Evolutionary conservation across 2,888 invertebrate species (phyloP).

Genomic region (Euzophera pinguis): DNA sequence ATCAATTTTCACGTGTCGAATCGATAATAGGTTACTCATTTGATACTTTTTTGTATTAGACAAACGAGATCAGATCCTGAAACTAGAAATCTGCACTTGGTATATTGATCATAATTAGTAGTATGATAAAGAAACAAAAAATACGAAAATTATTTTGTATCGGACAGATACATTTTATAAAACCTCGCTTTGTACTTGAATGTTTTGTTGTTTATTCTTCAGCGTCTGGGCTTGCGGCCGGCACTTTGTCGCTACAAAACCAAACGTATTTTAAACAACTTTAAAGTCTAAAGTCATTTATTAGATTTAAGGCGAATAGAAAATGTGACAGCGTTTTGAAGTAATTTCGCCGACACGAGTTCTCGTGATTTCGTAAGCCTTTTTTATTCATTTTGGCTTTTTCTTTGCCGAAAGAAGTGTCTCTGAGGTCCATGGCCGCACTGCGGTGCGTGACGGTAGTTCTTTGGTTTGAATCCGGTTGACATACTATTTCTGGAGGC

Average conservation of each 20-base stretch:
- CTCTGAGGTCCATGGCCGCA: slow-evolving; percentile 48
- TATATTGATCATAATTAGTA: too few relatives aligned
- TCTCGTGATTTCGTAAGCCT: slow-evolving; percentile 65
- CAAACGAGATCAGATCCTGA: too few relatives aligned
- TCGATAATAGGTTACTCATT: too few relatives aligned
- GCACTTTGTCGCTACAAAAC: neutral
- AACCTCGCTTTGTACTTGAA: neutral
- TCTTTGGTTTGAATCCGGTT: neutral
- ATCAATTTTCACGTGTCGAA: too few relatives aligned
- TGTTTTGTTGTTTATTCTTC: neutral
- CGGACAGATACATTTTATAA: neutral
- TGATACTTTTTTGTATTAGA: too few relatives aligned
- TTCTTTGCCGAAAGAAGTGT: slow-evolving; percentile 55
- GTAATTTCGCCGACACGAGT: slow-evolving; percentile 64
- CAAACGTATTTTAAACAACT: slow-evolving; percentile 20
- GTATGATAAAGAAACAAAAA: too few relatives aligned
- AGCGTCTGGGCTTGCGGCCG: neutral
- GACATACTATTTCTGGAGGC: neutral
- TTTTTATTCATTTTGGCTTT: slow-evolving; percentile 53
- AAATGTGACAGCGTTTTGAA: slow-evolving; percentile 26
- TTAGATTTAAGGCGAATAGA: neutral
- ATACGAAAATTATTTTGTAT: too few relatives aligned
- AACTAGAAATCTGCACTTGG: too few relatives aligned
- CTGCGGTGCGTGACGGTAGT: slow-evolving; percentile 42
- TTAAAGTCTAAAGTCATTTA: slow-evolving; percentile 22